Evolutionary conservation across 2,113 vertebrate genomes (phyloP).

Genomic region (Periophthalmus modestus): DNA sequence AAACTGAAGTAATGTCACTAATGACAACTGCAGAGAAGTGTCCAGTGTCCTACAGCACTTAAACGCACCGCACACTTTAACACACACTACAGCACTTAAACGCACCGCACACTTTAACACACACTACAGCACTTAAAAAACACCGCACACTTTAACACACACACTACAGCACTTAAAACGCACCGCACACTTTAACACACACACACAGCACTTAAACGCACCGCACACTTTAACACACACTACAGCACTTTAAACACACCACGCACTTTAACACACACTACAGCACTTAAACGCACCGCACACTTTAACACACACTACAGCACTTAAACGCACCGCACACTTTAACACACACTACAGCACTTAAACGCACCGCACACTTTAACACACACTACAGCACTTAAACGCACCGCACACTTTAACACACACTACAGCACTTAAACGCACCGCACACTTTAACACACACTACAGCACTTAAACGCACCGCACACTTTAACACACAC

Average conservation of each 20-base stretch:
- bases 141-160: constrained; percentile 13
- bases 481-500: constrained; percentile 11
- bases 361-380: constrained; percentile 17
- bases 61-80: no score
- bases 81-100: no score
- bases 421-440: constrained; percentile 27
- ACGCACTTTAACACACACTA: constrained; percentile 3
- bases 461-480: constrained; percentile 25
- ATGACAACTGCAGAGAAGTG: constrained; percentile 52
- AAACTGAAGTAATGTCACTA: constrained; percentile 59
- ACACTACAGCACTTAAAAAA: no score
- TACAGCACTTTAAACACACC: constrained; percentile 31
- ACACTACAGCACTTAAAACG: no score
- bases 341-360: constrained; percentile 15
- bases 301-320: constrained; percentile 1
- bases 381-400: constrained; percentile 17
- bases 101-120: no score
- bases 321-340: constrained; percentile 19
- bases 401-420: constrained; percentile 17
- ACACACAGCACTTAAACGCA: no score
- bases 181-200: constrained; percentile 13
- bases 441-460: constrained; percentile 15
- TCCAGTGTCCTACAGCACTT: no score
- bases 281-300: constrained; percentile 29
- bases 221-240: constrained; percentile 11